Evolutionary conservation across 2,113 vertebrate species (phyloP).

Genomic region (Papio anubis): DNA sequence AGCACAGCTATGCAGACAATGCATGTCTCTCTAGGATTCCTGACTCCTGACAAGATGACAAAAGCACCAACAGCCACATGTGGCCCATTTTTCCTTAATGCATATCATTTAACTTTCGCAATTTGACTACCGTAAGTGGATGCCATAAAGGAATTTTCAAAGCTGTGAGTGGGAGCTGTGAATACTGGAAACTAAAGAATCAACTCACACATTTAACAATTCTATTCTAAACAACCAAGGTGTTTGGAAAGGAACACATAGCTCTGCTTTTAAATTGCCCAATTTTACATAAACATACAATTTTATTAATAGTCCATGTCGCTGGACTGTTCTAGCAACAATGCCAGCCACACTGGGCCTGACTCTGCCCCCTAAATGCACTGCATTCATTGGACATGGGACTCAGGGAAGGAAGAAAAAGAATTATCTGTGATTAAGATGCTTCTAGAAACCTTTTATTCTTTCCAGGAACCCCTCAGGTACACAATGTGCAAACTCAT

Average conservation of each 20-base stretch:
- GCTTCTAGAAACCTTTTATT: constrained; percentile 2
- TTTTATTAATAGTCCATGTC: constrained; percentile 48
- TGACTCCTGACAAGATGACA: constrained; percentile 6
- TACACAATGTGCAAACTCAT: background rate
- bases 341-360: background rate
- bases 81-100: background rate
- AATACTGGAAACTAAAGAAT: constrained; percentile 62
- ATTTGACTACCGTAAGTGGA: constrained; percentile 32
- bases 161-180: constrained; percentile 60
- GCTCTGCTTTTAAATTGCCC: constrained; percentile 56
- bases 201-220: constrained; percentile 44
- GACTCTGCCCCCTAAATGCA: background rate
- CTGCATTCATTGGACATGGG: background rate
- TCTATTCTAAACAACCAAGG: constrained; percentile 70
- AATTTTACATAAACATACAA: constrained; percentile 55
- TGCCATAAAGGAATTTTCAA: constrained; percentile 57
- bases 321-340: constrained; percentile 1
- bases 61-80: constrained; percentile 10
- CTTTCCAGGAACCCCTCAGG: background rate
- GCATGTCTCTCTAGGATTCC: background rate
- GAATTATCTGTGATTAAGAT: background rate
- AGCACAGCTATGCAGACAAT: background rate
- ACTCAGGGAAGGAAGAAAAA: background rate
- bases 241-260: constrained; percentile 63
- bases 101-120: constrained; percentile 38